Base-by-base conservation (phyloP, 2,113 vertebrate genomes). In the Geothlypis trichas region DNA sequence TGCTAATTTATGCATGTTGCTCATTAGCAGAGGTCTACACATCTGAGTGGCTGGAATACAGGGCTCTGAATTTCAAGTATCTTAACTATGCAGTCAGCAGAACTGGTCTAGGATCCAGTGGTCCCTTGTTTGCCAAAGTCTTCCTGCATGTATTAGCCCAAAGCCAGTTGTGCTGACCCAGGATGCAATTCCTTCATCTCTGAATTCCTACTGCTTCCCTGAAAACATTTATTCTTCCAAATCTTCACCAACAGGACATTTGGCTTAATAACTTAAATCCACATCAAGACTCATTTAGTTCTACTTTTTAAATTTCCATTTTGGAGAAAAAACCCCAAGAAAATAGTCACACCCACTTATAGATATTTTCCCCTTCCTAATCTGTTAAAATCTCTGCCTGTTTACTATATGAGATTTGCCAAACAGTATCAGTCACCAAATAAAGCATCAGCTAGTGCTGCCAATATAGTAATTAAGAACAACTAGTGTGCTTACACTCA, bases 381-480 rank as follows among this genome's bases (percentile, higher is more conserved):
- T 94, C 59, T 93, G 42, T 57, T 84, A 85, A 76, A 85, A 62
- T 47, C 19, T 85, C 67, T 72, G 49, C 52, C 88, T 92, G 52
- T 84, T 96, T 93, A 91, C 42, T 68, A 20, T 44, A 59, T 61
- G 47, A 59, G 51, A 77, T 86, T 73, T 90, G 85, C 75, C 20
- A 94, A 71, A 79, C 66, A 72, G n/a, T 28, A 79, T 59, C 90
- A 94, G 51, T 37, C 80, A 74, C 33, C 54, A 84, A 85, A 83
- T 81, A 89, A 83, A 93, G 58, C 80, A 88, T 31, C 75, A 74
- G 90, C 63, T 63, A 77, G 59, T 74, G 75, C 42, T 93, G 93
- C 93, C 95, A 96, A 93, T 47, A 37, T 4, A 91, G 75, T 93
- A 93, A 95, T 95, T 93, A 94, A 95, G 75, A 96, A 73, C 82